Evolutionary conservation across 2,113 vertebrate species (phyloP).

Genomic region (Echinops telfairi): DNA sequence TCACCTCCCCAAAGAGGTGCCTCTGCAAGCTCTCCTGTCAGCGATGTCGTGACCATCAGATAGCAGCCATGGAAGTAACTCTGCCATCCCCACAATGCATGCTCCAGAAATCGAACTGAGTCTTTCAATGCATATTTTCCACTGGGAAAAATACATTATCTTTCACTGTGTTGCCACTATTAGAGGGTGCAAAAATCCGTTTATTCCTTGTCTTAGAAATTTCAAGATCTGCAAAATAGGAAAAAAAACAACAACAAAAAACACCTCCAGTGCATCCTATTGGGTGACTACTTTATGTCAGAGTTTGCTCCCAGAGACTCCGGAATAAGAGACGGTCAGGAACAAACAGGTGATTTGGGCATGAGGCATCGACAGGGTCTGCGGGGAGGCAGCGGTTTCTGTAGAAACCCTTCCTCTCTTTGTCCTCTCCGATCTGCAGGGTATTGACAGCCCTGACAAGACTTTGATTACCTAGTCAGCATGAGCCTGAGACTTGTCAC

Average conservation of each 20-base stretch:
- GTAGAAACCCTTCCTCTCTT: conserved; percentile 89
- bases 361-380: conserved; percentile 88
- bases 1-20: neutral
- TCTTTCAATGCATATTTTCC: neutral
- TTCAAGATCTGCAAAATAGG: conserved; percentile 49
- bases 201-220: neutral
- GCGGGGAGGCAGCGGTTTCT: conserved; percentile 86
- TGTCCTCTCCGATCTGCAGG: conserved; percentile 91
- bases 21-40: accelerated
- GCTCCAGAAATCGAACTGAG: neutral
- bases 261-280: conserved; percentile 55
- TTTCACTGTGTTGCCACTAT: neutral
- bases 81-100: neutral
- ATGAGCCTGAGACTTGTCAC: conserved; percentile 95
- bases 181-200: neutral
- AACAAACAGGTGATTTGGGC: conserved; percentile 91
- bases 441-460: conserved; percentile 97
- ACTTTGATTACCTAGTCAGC: conserved; percentile 98
- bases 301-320: conserved; percentile 56
- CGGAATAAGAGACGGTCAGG: conserved; percentile 89
- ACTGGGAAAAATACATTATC: neutral
- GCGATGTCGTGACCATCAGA: accelerated
- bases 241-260: neutral
- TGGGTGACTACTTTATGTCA: conserved; percentile 62
- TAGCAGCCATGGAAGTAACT: accelerated